These are phyloP conservation scores for Helostoma temminkii DNA, from an alignment of 2,797 vertebrate species.

Conservation along the genomic window DNA sequence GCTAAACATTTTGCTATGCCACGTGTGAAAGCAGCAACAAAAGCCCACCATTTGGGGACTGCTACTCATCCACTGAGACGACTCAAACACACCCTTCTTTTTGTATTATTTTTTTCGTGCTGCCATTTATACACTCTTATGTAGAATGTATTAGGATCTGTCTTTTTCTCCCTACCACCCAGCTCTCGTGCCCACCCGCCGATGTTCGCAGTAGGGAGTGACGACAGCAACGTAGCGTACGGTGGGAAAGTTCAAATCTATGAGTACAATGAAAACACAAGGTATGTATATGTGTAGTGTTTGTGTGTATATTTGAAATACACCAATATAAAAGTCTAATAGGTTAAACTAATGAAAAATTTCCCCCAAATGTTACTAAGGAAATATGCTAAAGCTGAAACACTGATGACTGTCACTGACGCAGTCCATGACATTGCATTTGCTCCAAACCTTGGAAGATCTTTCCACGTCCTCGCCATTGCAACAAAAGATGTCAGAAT, in stretches of 20 bases:
- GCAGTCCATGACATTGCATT: constrained; percentile 97
- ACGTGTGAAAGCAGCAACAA: too few relatives aligned
- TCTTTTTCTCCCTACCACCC: neutral
- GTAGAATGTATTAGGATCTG: neutral
- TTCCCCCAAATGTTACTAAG: constrained; percentile 70
- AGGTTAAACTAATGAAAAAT: neutral
- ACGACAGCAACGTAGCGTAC: constrained; percentile 92
- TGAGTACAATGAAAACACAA: constrained; percentile 98
- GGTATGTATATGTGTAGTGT: constrained; percentile 72
- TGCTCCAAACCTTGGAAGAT: constrained; percentile 96
- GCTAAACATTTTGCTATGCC: too few relatives aligned
- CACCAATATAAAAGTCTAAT: neutral
- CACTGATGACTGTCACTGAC: constrained; percentile 95
- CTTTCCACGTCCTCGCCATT: constrained; percentile 96
- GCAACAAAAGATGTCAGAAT: constrained; percentile 98
- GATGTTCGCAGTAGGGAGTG: constrained; percentile 98
- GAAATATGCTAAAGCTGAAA: constrained; percentile 97
- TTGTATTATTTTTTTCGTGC: too few relatives aligned
- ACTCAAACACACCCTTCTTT: too few relatives aligned
- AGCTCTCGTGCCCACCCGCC: constrained; percentile 96
- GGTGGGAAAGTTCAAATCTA: constrained; percentile 98
- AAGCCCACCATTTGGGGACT: too few relatives aligned
- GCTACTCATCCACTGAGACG: too few relatives aligned
- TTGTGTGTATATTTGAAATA: neutral
- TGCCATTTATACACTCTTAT: neutral